Evolutionary conservation across 2,888 invertebrate genomes (phyloP), one percentile per base, ranked within the genome.

Genomic region (Campoplex capitator): DNA sequence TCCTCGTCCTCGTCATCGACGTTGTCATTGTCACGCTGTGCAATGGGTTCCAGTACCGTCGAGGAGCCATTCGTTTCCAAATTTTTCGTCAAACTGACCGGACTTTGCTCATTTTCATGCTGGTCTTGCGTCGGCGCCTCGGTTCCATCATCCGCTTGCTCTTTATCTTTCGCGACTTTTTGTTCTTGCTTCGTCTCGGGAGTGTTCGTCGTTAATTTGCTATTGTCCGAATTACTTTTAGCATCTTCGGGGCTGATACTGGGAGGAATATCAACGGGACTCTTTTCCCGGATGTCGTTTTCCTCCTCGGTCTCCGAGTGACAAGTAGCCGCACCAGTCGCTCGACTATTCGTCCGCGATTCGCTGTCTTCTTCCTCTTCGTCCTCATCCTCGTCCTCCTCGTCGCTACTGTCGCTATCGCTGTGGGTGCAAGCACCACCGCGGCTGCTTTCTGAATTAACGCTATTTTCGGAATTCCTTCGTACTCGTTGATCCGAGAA

Each of bases 1-100:
- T 94, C 94, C 8, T 94, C 94, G 2, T 94, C 94, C 8, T 94
- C 94, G 6, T 48, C 18, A 4, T 76, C 23, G 1, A 35, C n/a
- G 7, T 58, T 3, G n/a, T 91, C 92, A 48, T 18, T 6, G 11
- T 2, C 35, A 1, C 2, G 13, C 1, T 38, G 35, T 56, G 32
- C 35, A 3, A 56, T 68, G n/a, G 65, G n/a, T 35, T 73, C 76
- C 45, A 76, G 28, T 6, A 75, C 13, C 48, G n/a, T 28, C n/a
- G 16, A 23, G 28, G 88, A 58, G 2, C 77, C 83, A 82, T 80
- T 86, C 18, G n/a, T 51, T 6, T 78, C 71, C 56, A n/a, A 23
- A 82, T 78, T 38, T 23, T 28, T 45, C 28, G 67, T 23, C 16
- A 56, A 11, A 54, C 62, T 65, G 11, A 6, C 32, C n/a, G 42